These are phyloP conservation scores for Carposina sasakii DNA, from an alignment of 1,140 invertebrate genomes.

Conservation along the genomic window DNA sequence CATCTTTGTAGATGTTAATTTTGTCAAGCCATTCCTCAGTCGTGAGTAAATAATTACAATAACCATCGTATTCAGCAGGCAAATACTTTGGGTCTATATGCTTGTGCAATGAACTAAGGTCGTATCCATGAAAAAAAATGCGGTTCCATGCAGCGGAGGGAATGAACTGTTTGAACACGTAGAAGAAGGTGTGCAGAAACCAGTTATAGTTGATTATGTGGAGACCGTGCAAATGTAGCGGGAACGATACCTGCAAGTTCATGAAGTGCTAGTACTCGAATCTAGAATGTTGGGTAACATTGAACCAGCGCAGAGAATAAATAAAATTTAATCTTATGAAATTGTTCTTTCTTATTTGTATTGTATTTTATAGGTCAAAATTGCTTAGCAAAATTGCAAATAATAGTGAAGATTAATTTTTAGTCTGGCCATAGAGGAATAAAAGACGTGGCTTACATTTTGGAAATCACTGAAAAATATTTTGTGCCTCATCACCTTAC, in stretches of 20 bases:
- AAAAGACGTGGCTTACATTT: no score
- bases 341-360: no score
- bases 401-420: no score
- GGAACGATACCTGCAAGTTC: constrained; percentile 66
- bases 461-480: no score
- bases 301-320: no score
- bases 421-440: no score
- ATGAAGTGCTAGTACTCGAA: no score
- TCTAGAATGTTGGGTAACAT: no score
- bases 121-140: constrained; percentile 82
- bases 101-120: constrained; percentile 83
- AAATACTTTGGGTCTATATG: constrained; percentile 80
- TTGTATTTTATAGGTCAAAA: no score
- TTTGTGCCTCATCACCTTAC: no score
- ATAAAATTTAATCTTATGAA: no score
- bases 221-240: constrained; percentile 79
- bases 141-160: constrained; percentile 78
- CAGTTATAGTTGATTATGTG: constrained; percentile 86
- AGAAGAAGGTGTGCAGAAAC: constrained; percentile 82
- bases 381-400: no score
- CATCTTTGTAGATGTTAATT: constrained; percentile 56
- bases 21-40: constrained; percentile 51
- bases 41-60: constrained; percentile 59
- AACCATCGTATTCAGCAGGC: constrained; percentile 81
- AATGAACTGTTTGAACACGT: constrained; percentile 82